Evolutionary conservation across 2,113 vertebrate genomes (phyloP).

Genomic region (Pseudopodoces humilis): DNA sequence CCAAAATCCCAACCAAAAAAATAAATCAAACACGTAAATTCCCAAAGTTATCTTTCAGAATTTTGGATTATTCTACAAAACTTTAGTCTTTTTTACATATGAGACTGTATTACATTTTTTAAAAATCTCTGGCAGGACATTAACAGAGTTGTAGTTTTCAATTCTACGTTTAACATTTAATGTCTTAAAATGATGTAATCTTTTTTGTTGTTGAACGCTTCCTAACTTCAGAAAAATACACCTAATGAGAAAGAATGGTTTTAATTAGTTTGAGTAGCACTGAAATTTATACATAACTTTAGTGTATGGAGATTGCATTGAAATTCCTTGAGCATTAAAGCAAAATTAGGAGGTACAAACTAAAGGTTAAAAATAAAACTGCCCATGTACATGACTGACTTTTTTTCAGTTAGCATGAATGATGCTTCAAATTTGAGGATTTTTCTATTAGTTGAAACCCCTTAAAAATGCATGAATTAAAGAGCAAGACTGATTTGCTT

Average conservation of each 20-base stretch:
- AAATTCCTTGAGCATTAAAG: not conserved
- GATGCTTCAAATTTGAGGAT: not conserved
- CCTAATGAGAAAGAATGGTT: slow-evolving; percentile 6
- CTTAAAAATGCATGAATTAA: not conserved
- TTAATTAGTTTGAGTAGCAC: slow-evolving; percentile 7
- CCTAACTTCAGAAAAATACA: not conserved
- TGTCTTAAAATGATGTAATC: not conserved
- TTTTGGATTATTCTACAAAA: not conserved
- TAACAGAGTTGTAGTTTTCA: not conserved
- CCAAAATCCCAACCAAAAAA: not conserved
- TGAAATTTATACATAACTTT: not conserved
- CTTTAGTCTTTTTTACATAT: not conserved
- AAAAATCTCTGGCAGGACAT: not conserved
- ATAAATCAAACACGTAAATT: not conserved
- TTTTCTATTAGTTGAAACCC: not conserved
- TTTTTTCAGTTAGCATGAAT: not conserved
- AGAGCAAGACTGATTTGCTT: not conserved
- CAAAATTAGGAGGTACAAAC: not conserved
- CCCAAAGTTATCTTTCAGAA: not conserved
- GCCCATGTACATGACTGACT: not conserved
- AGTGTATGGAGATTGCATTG: not conserved
- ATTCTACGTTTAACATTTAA: not conserved
- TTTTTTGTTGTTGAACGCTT: not conserved
- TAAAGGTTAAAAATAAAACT: not conserved
- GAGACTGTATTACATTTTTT: not conserved